Conservation (phyloP, 2,797 vertebrate species). For the Graptemys geographica region DNA sequence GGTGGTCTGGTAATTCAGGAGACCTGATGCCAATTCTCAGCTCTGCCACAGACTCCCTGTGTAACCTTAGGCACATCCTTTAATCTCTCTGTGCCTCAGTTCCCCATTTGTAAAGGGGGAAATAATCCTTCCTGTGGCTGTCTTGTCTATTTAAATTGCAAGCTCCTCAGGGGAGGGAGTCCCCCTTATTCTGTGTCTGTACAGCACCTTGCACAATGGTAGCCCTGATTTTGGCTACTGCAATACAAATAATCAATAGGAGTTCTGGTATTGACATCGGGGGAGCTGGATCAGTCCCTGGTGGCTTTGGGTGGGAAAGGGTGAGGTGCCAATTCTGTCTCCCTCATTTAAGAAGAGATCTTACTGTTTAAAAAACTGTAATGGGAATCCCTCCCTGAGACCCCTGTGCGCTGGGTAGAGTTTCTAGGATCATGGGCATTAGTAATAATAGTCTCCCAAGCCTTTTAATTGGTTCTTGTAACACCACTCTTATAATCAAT, state of each 20-base stretch:
- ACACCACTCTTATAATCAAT: slow-evolving; percentile 43
- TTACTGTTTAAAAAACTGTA: slow-evolving; percentile 5
- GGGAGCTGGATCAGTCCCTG: background rate
- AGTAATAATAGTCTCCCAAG: slow-evolving; percentile 59
- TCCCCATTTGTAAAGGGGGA: background rate
- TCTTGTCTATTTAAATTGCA: background rate
- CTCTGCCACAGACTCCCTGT: background rate
- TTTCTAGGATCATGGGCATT: background rate
- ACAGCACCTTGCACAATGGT: background rate
- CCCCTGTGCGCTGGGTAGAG: background rate
- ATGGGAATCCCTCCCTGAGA: background rate
- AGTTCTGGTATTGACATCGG: background rate
- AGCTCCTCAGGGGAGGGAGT: background rate
- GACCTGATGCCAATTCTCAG: background rate
- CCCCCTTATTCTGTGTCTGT: background rate
- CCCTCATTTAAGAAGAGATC: background rate
- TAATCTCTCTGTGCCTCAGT: background rate
- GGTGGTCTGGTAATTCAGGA: no score
- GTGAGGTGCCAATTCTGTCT: background rate
- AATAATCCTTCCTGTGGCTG: background rate
- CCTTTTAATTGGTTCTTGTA: slow-evolving; percentile 55
- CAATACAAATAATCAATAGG: background rate
- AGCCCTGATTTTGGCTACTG: background rate
- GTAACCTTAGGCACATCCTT: background rate
- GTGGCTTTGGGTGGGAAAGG: background rate